Base-by-base conservation (phyloP, 2,113 vertebrate species). In the Cichladusa arquata region DNA sequence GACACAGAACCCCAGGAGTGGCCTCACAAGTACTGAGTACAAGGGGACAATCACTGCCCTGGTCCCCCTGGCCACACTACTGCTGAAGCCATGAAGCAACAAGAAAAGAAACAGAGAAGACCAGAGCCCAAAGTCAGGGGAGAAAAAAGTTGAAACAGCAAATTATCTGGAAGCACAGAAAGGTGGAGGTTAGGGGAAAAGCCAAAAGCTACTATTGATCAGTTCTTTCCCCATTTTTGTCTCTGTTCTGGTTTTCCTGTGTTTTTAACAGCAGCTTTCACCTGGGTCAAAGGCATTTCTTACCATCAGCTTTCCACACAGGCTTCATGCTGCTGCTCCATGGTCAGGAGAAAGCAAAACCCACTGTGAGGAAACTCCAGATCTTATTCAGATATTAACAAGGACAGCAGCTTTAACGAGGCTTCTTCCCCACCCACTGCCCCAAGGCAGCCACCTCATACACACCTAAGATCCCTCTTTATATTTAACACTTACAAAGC, bases 101-200 rank as follows among this genome's bases (percentile, higher is more conserved):
- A 34, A 40, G 25, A 34, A 1, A 34, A 36, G 25, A 40, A 64
- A 74, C 3, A 19, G 11, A 47, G 5, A 64, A 47, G 14, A 78
- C 8, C 28, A 47, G 33, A 29, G 36, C 8, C 16, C n/a, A 38
- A 81, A 71, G 25, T 23, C 15, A 53, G 26, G 18, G 40, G 8
- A 47, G 7, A n/a, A 65, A 65, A 76, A 81, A 33, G 6, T 5
- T 12, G 4, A 42, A 90, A 26, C 2, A 36, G 19, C 7, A 44
- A 48, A 36, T 18, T 61, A 19, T 34, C 61, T 69, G 24, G 9
- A 86, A 64, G 11, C 19, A 42, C 13, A 81, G 19, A 40, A 56
- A 50, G 24, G 5, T 7, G 14, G 5, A 16, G 6, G 1, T 6
- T 10, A 8, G 2, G 1, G 12, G 7, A 24, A 36, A 77, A 78